phyloP scores from a whole-genome alignment of 1,140 invertebrate species.

The Eupristina koningsbergeri region DNA sequence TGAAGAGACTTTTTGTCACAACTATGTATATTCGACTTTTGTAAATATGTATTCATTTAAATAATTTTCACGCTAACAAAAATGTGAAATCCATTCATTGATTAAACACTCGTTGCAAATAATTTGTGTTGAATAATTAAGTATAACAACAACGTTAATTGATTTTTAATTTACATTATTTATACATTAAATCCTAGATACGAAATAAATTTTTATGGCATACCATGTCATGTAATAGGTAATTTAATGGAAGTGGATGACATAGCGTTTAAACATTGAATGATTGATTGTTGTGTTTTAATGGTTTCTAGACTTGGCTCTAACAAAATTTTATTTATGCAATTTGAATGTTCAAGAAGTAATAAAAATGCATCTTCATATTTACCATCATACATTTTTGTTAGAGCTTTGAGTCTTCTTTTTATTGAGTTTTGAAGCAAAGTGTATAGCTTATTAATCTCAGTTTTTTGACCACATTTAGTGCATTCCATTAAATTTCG shows the following conservation, averaged over 20 bases:
- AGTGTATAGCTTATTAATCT: slow-evolving; percentile 56
- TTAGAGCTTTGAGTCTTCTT: slow-evolving; percentile 60
- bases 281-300: slow-evolving; percentile 70
- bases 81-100: slow-evolving; percentile 38
- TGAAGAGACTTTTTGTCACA: slow-evolving; percentile 52
- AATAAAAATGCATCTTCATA: slow-evolving; percentile 64
- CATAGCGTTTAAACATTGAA: slow-evolving; percentile 69
- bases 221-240: background rate
- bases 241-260: slow-evolving; percentile 53
- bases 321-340: slow-evolving; percentile 61
- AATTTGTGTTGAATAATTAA: slow-evolving; percentile 35
- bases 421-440: slow-evolving; percentile 61
- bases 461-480: slow-evolving; percentile 56
- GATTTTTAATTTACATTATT: slow-evolving; percentile 32
- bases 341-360: slow-evolving; percentile 62
- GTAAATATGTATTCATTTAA: slow-evolving; percentile 59
- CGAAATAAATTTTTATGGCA: slow-evolving; percentile 10
- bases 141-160: slow-evolving; percentile 4
- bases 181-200: background rate
- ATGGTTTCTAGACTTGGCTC: slow-evolving; percentile 66
- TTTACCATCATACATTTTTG: slow-evolving; percentile 65
- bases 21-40: slow-evolving; percentile 59
- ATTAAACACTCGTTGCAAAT: slow-evolving; percentile 31
- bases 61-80: slow-evolving; percentile 53
- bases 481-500: slow-evolving; percentile 49